Conservation (phyloP, 2,113 vertebrate genomes). For the Xiphophorus couchianus region DNA sequence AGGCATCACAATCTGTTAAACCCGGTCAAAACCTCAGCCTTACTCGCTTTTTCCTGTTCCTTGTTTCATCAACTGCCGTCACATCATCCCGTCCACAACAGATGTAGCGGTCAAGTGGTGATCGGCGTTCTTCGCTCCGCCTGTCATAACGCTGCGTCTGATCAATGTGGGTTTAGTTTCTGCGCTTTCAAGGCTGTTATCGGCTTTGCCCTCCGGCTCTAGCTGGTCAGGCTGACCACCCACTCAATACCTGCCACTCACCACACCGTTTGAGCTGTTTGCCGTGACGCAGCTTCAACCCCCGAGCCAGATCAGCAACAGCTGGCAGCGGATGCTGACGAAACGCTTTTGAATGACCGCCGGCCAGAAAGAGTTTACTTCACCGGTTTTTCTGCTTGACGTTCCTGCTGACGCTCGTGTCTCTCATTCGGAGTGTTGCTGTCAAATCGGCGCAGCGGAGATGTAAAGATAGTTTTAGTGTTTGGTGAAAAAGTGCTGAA, state of each 20-base stretch:
- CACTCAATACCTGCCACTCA: slow-evolving; percentile 52
- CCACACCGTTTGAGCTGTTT: slow-evolving; percentile 22
- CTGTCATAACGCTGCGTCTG: neutral
- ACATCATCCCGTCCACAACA: neutral
- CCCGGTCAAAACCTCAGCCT: neutral
- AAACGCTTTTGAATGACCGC: slow-evolving; percentile 16
- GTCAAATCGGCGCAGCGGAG: neutral
- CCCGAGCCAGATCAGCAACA: slow-evolving; percentile 18
- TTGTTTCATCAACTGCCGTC: neutral
- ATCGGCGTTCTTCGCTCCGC: neutral
- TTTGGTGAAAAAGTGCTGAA: neutral
- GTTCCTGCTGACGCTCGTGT: neutral
- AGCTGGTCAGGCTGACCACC: slow-evolving; percentile 42
- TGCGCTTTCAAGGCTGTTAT: slow-evolving; percentile 15
- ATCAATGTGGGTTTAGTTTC: neutral
- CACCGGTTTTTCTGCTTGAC: slow-evolving; percentile 11
- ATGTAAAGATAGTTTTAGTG: neutral
- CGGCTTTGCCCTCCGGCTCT: slow-evolving; percentile 27
- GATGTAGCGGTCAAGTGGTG: neutral
- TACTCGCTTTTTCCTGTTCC: neutral
- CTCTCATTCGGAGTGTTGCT: slow-evolving; percentile 1
- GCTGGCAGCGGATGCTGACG: slow-evolving; percentile 23
- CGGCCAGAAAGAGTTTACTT: slow-evolving; percentile 13
- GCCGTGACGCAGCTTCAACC: slow-evolving; percentile 18
- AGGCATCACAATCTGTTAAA: neutral